Evolutionary conservation across 2,113 vertebrate species (phyloP).

Genomic region (Mormyrus iriodes): DNA sequence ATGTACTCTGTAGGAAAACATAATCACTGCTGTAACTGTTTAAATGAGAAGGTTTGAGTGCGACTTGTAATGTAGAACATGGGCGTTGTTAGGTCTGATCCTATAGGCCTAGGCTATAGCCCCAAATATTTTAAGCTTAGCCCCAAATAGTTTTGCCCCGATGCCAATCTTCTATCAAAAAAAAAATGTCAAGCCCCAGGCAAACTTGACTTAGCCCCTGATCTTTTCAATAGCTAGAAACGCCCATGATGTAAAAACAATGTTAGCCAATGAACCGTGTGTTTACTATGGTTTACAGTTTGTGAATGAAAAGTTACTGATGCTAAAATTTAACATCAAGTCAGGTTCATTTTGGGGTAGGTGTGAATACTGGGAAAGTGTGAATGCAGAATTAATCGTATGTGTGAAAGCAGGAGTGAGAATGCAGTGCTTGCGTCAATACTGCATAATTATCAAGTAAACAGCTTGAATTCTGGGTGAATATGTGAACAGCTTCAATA

Average conservation of each 20-base stretch:
- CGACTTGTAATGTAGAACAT: no score
- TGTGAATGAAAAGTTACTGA: background rate
- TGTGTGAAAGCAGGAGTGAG: background rate
- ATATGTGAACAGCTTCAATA: background rate
- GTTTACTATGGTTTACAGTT: background rate
- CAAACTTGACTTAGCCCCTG: no score
- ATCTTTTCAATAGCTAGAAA: no score
- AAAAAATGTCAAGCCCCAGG: no score
- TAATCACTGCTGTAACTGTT: background rate
- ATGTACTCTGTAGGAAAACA: background rate
- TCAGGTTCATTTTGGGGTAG: background rate
- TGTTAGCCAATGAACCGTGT: background rate
- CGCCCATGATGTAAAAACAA: background rate
- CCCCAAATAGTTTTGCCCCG: no score
- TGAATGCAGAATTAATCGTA: background rate
- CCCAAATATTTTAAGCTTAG: no score
- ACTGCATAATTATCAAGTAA: background rate
- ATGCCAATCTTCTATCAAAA: no score
- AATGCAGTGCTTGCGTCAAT: background rate
- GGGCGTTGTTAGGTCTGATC: no score
- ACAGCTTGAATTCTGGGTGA: background rate
- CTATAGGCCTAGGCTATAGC: no score
- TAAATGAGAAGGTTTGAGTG: background rate
- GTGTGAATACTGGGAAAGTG: background rate
- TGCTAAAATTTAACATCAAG: background rate